These are phyloP conservation scores for Uropetala carovei DNA, from an alignment of 2,888 invertebrate species.

Conservation along the genomic window DNA sequence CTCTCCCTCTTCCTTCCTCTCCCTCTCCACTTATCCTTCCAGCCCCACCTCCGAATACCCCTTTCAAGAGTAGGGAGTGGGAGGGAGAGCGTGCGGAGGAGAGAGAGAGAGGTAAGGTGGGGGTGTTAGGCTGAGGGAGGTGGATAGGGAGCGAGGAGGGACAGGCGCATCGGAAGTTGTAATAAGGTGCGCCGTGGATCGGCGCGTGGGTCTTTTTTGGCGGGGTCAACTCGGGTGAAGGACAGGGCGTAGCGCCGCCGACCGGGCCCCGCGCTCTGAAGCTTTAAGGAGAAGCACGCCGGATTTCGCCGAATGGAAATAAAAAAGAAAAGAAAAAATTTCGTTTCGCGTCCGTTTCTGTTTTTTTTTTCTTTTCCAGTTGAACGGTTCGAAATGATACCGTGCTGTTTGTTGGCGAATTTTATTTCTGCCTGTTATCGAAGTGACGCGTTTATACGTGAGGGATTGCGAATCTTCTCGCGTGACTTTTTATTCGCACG, in stretches of 20 bases:
- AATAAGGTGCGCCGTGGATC: constrained; percentile 54
- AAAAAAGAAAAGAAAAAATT: neutral
- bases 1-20: neutral
- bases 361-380: neutral
- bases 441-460: no score
- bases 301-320: neutral
- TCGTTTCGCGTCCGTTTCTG: neutral
- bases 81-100: neutral
- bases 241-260: constrained; percentile 52
- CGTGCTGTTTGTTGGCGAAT: no score
- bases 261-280: neutral
- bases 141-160: neutral
- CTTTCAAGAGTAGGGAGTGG: neutral
- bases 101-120: neutral
- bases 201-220: constrained; percentile 33
- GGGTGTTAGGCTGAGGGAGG: neutral
- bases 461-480: no score
- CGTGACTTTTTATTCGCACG: no score
- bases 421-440: no score
- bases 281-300: neutral
- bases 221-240: constrained; percentile 62
- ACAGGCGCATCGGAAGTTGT: constrained; percentile 46
- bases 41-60: no score
- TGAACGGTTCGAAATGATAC: neutral
- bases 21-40: neutral